A percentile compares a stretch with the other conserved stretches of the same genome.
Conservation (phyloP, 2,113 vertebrate species). For the Miniopterus natalensis region DNA sequence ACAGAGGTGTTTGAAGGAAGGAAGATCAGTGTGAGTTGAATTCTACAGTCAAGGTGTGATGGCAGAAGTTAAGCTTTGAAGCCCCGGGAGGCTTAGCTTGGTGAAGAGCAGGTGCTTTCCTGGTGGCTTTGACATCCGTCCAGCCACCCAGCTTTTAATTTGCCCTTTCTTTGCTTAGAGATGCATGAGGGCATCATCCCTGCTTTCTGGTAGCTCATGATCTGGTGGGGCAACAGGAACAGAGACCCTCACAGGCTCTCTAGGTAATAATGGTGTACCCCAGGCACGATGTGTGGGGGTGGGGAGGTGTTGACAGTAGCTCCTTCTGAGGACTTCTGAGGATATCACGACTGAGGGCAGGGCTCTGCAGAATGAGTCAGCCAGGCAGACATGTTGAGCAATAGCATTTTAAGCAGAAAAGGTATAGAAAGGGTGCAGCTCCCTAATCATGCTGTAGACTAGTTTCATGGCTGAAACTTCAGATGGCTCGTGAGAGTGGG, state of each 20-base stretch:
- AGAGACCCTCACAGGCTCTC: neutral
- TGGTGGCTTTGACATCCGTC: neutral
- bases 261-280: neutral
- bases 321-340: neutral
- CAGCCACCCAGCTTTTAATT: neutral
- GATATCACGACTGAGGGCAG: neutral
- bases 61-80: neutral
- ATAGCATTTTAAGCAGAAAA: neutral
- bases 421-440: too few species aligned
- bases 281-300: neutral
- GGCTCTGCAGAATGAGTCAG: neutral
- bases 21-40: neutral
- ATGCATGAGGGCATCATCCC: neutral
- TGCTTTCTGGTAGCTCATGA: neutral
- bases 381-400: neutral
- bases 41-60: neutral
- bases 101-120: neutral
- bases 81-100: neutral
- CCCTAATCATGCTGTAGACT: too few species aligned
- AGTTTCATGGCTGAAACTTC: neutral
- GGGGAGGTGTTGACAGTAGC: neutral
- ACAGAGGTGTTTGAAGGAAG: neutral
- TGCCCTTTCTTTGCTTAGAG: neutral
- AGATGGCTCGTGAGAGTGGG: neutral
- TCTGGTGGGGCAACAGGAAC: neutral